Conservation (phyloP, 92 coral and sea anemone genomes). For the Hydrozoanthus gracilis region DNA sequence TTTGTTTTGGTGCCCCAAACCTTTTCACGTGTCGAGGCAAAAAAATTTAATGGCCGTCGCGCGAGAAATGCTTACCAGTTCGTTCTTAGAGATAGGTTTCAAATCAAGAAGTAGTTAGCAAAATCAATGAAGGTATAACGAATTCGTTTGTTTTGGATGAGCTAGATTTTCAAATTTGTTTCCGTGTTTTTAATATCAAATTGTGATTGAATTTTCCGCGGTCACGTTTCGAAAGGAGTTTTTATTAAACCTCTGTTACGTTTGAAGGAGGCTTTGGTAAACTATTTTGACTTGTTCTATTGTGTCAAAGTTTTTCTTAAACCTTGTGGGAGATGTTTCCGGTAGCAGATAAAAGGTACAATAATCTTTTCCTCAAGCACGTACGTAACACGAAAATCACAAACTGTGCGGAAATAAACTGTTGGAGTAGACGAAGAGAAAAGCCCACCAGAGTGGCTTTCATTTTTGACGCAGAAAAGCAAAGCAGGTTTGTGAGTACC, state of each 20-base stretch:
- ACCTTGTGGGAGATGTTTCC: not conserved
- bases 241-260: not conserved
- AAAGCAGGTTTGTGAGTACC: not conserved
- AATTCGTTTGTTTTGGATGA: too few species aligned
- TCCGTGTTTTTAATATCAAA: too few species aligned
- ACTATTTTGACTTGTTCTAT: not conserved
- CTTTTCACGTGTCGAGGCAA: too few species aligned
- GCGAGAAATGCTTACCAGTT: too few species aligned
- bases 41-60: too few species aligned
- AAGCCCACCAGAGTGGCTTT: not conserved
- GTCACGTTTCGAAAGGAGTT: not conserved
- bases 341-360: not conserved
- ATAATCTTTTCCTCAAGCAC: not conserved
- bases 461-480: not conserved
- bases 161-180: too few species aligned
- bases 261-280: not conserved
- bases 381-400: not conserved
- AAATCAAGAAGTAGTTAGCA: too few species aligned
- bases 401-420: not conserved
- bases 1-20: too few species aligned
- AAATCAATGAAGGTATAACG: too few species aligned
- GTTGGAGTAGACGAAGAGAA: not conserved
- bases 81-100: too few species aligned
- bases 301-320: not conserved
- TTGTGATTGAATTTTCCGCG: not conserved